Evolutionary conservation across 1,140 invertebrate genomes (phyloP).

Genomic region (Aphis gossypii): DNA sequence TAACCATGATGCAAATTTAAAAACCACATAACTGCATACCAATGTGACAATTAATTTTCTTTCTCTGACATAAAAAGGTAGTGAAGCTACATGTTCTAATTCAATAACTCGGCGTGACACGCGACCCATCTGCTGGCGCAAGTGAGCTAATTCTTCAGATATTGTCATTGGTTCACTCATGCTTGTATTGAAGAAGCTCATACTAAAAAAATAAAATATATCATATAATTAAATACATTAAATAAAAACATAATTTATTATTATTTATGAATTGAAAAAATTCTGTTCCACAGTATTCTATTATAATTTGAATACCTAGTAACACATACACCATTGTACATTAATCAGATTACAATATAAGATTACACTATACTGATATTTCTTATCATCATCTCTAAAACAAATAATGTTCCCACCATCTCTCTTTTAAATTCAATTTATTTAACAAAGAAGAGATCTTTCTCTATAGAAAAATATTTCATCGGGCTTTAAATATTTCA

Average conservation of each 20-base stretch:
- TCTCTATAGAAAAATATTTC: no score
- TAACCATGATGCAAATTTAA: conserved; percentile 49
- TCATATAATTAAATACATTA: not conserved
- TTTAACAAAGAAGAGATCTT: no score
- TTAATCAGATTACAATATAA: no score
- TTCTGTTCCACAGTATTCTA: not conserved
- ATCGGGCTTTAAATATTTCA: no score
- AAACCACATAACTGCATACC: conserved; percentile 25
- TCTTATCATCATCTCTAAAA: no score
- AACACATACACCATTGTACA: not conserved
- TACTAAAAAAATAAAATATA: not conserved
- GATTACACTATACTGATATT: no score
- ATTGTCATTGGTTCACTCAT: conserved; percentile 52
- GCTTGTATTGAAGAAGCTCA: conserved; percentile 36
- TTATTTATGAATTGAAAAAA: not conserved
- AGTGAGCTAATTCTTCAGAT: conserved; percentile 45
- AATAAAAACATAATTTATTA: not conserved
- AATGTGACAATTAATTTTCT: conserved; percentile 45
- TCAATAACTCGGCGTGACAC: conserved; percentile 44
- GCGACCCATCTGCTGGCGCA: conserved; percentile 41
- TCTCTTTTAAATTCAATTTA: no score
- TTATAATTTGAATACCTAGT: not conserved
- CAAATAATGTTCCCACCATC: no score
- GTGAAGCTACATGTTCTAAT: conserved; percentile 33
- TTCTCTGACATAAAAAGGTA: conserved; percentile 46